Base-by-base conservation (phyloP, 1,140 invertebrate genomes). In the Brachionus plicatilis region DNA sequence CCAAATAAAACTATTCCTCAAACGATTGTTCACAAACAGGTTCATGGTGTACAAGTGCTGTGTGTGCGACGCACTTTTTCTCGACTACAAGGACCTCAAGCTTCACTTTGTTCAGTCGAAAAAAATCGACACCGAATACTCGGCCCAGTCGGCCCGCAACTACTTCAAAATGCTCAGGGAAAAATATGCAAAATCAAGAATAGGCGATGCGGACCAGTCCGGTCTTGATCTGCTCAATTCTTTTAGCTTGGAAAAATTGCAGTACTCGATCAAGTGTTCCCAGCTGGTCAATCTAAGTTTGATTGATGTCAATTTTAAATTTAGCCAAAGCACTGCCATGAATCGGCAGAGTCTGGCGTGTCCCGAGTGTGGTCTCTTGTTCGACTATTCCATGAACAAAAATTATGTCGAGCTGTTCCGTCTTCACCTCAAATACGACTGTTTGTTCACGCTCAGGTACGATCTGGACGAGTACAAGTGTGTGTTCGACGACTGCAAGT, bases 371-470 rank as follows among this genome's bases (percentile, higher is more conserved):
- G 72, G 72, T 27, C 43, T 76, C 11, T 12, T 50, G 24, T 76
- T 76, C 17, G 72, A 76, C 14, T 50, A 47, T 50, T 50, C n/a
- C 8, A 11, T 76, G 17, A 76, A 50, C 43, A 47, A 47, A 76
- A 76, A 76, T 27, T 76, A 76, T 27, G n/a, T 12, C 11, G 45
- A 76, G 7, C 43, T 50, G 5, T 76, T 76, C 43, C 43, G 47
- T 27, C 27, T 76, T 7, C 72, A 76, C 27, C 50, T 76, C 29
- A 76, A 50, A 76, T 76, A 76, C 72, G 72, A 76, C 43, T 76
- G 72, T 76, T 50, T 76, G n/a, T 76, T 27, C 45, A 76, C 43
- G 4, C 14, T 76, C 1, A 76, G 45, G 47, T 76, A 76, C 24
- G 72, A 76, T 24, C 14, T 76, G 20, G 45, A 76, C 20, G 72